phyloP scores from a whole-genome alignment of 2,888 invertebrate genomes.

The Diplolepis rosae region DNA sequence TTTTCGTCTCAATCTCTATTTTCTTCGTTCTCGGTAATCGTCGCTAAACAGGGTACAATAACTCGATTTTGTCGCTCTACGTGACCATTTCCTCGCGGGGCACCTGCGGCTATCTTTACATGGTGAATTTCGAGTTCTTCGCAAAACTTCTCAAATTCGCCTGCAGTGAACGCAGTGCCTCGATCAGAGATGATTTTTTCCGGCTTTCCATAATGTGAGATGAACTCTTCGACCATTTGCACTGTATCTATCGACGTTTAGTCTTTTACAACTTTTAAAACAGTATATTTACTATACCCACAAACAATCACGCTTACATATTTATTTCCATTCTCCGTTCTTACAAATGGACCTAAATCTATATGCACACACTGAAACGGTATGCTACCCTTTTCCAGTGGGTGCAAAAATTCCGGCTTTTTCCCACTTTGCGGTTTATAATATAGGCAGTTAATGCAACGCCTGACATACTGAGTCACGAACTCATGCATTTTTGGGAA shows the following conservation, averaged over 20 bases:
- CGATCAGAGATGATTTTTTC: background rate
- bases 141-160: background rate
- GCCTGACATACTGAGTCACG: conserved; percentile 40
- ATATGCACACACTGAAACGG: conserved; percentile 42
- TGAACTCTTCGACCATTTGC: background rate
- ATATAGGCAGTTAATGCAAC: conserved; percentile 46
- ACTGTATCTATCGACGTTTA: background rate
- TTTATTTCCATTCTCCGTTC: background rate
- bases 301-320: too few species aligned
- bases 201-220: background rate
- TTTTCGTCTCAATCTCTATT: background rate
- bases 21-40: background rate
- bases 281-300: too few species aligned
- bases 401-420: conserved; percentile 40
- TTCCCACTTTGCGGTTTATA: conserved; percentile 40
- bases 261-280: too few species aligned
- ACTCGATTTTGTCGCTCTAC: background rate
- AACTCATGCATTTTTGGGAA: too few species aligned
- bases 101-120: background rate
- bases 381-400: conserved; percentile 40
- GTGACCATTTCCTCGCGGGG: background rate
- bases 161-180: background rate
- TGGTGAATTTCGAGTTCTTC: background rate
- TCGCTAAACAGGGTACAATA: background rate
- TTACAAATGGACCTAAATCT: too few species aligned